Conservation (phyloP, 2,888 invertebrate genomes). For the Helleia helle region DNA sequence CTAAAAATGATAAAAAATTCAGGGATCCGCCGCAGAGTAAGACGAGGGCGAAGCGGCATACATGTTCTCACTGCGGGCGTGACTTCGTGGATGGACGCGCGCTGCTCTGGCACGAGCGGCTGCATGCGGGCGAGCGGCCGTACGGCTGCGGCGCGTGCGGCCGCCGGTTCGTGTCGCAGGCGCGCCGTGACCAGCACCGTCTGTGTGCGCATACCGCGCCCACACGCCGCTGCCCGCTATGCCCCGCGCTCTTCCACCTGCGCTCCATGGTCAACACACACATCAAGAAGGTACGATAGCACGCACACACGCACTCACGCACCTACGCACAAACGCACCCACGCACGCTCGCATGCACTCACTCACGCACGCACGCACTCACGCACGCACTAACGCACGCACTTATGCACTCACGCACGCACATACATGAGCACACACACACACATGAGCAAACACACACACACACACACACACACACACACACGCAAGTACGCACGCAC, state of each 20-base stretch:
- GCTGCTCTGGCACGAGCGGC: constrained; percentile 49
- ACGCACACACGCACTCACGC: too few relatives aligned
- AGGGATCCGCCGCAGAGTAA: too few relatives aligned
- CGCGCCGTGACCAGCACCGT: constrained; percentile 59
- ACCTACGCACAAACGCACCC: too few relatives aligned
- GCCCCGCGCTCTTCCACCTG: constrained; percentile 62
- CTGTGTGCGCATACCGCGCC: constrained; percentile 54
- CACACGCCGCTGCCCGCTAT: constrained; percentile 55
- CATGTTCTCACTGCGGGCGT: constrained; percentile 40
- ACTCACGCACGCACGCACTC: too few relatives aligned
- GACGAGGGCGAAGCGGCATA: constrained; percentile 25
- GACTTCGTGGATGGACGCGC: constrained; percentile 50
- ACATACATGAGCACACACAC: too few relatives aligned
- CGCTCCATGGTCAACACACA: constrained; percentile 65
- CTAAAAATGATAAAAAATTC: too few relatives aligned
- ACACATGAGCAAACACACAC: too few relatives aligned
- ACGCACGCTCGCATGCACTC: too few relatives aligned
- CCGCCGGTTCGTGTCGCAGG: constrained; percentile 49
- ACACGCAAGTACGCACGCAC: too few relatives aligned
- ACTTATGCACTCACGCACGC: too few relatives aligned
- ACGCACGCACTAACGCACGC: too few relatives aligned
- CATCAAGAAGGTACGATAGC: constrained; percentile 53
- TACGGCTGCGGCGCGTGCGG: constrained; percentile 51
- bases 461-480: too few relatives aligned
- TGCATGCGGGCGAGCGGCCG: constrained; percentile 54